Evolutionary conservation across 2,888 invertebrate genomes (phyloP).

Genomic region (Brassicogethes aeneus): DNA sequence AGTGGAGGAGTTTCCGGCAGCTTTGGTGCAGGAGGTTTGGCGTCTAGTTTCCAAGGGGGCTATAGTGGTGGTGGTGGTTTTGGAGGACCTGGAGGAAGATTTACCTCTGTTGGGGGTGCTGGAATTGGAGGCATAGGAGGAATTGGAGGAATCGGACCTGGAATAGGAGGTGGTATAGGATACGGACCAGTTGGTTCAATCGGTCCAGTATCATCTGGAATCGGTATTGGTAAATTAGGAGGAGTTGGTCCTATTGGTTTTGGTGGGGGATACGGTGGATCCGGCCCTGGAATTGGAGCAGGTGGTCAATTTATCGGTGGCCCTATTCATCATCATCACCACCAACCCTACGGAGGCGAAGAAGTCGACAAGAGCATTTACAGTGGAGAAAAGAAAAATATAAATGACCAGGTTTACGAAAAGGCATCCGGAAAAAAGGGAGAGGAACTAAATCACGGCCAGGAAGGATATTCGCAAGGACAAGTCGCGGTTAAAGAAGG

Average conservation of each 20-base stretch:
- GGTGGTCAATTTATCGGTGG: constrained; percentile 17
- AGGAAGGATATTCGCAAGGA: constrained; percentile 49
- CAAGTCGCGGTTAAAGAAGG: constrained; percentile 39
- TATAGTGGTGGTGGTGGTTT: constrained; percentile 21
- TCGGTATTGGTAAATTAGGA: constrained; percentile 34
- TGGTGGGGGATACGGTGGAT: constrained; percentile 12
- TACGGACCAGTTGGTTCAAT: constrained; percentile 26
- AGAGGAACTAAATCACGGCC: constrained; percentile 47
- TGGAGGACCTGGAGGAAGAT: constrained; percentile 35
- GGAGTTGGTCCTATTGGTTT: constrained; percentile 15
- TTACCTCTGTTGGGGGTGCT: constrained; percentile 7
- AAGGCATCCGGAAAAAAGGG: constrained; percentile 48
- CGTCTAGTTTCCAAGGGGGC: constrained; percentile 17
- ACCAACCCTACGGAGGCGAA: constrained; percentile 38
- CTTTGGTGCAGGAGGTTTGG: constrained; percentile 14
- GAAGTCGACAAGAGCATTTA: constrained; percentile 49
- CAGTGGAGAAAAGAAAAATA: constrained; percentile 49
- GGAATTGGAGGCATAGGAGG: constrained; percentile 23
- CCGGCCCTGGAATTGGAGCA: constrained; percentile 11
- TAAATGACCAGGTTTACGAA: constrained; percentile 44
- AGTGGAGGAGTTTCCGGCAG: constrained; percentile 25
- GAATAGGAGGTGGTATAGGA: constrained; percentile 10
- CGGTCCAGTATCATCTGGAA: constrained; percentile 5
- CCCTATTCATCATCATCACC: constrained; percentile 21
- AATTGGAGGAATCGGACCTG: constrained; percentile 37